Conservation (phyloP, 2,797 vertebrate species). For the Fistularia commersonii region DNA sequence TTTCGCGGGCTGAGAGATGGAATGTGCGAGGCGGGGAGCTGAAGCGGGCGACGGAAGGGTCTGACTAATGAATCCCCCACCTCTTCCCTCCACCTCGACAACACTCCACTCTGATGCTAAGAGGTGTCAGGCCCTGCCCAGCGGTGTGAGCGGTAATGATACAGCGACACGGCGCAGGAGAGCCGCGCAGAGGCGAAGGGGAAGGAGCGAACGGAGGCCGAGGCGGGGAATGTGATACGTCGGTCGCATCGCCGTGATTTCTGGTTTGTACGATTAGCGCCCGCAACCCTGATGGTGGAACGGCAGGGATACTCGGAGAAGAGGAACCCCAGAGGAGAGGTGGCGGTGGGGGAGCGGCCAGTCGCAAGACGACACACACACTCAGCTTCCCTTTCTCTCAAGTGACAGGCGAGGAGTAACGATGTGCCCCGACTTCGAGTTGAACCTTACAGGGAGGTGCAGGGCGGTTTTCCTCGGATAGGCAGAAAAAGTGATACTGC, state of each 20-base stretch:
- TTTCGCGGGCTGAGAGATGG: constrained; percentile 61
- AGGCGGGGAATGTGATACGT: constrained; percentile 25
- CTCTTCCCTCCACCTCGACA: constrained; percentile 28
- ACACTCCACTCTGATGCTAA: constrained; percentile 84
- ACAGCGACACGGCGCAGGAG: constrained; percentile 7
- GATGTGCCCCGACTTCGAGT: constrained; percentile 10
- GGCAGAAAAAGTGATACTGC: constrained; percentile 11
- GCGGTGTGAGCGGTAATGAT: constrained; percentile 68
- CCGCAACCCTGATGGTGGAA: no score
- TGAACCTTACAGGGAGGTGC: constrained; percentile 20
- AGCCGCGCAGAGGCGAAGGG: constrained; percentile 18
- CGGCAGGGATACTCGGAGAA: no score
- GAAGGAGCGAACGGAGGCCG: constrained; percentile 38
- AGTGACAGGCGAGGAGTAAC: constrained; percentile 20
- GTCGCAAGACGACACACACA: constrained; percentile 4
- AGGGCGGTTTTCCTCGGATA: constrained; percentile 11
- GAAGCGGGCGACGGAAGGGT: constrained; percentile 37
- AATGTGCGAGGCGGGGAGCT: constrained; percentile 43
- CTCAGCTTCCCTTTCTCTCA: constrained; percentile 5
- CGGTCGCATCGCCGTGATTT: no score
- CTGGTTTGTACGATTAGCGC: no score
- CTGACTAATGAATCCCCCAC: constrained; percentile 70
- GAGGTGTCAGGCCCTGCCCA: constrained; percentile 70
- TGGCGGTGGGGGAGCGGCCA: no score
- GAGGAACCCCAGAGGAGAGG: no score